phyloP scores from a whole-genome alignment of 2,888 invertebrate species.

The Caenorhabditis auriculariae region DNA sequence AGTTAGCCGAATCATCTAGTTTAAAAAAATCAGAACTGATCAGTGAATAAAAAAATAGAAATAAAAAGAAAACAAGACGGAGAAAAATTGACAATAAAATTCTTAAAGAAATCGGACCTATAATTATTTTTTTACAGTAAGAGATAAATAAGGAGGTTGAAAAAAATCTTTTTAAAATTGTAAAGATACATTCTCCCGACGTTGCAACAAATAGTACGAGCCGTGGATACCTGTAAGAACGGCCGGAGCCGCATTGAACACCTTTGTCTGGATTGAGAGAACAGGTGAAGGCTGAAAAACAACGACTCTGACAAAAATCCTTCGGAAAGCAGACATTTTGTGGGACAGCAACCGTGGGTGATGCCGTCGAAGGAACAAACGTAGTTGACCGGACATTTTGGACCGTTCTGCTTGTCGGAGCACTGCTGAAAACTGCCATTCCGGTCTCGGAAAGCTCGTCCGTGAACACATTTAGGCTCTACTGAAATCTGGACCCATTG shows the following conservation, averaged over 20 bases:
- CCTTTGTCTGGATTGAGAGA: constrained; percentile 55
- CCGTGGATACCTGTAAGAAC: constrained; percentile 12
- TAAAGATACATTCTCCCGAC: too few species aligned
- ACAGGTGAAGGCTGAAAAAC: constrained; percentile 51
- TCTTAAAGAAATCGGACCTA: too few species aligned
- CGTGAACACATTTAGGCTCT: constrained; percentile 58
- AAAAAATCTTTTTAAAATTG: too few species aligned
- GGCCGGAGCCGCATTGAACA: constrained; percentile 54
- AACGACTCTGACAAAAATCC: background rate
- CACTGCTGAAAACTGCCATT: constrained; percentile 53
- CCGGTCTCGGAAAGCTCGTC: constrained; percentile 52
- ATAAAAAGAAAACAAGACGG: too few species aligned
- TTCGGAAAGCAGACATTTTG: constrained; percentile 21
- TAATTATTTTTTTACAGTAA: too few species aligned
- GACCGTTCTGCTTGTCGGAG: constrained; percentile 42
- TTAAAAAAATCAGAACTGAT: too few species aligned
- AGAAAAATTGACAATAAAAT: too few species aligned
- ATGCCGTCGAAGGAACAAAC: constrained; percentile 55
- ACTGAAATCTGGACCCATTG: constrained; percentile 34
- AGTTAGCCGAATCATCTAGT: too few species aligned
- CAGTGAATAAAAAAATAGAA: too few species aligned
- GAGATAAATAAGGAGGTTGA: too few species aligned
- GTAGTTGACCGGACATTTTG: constrained; percentile 55
- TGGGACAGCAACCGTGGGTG: constrained; percentile 55
- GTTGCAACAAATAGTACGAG: too few species aligned